These are phyloP conservation scores for Sylvia atricapilla DNA, from an alignment of 2,113 vertebrate genomes.

Conservation along the genomic window DNA sequence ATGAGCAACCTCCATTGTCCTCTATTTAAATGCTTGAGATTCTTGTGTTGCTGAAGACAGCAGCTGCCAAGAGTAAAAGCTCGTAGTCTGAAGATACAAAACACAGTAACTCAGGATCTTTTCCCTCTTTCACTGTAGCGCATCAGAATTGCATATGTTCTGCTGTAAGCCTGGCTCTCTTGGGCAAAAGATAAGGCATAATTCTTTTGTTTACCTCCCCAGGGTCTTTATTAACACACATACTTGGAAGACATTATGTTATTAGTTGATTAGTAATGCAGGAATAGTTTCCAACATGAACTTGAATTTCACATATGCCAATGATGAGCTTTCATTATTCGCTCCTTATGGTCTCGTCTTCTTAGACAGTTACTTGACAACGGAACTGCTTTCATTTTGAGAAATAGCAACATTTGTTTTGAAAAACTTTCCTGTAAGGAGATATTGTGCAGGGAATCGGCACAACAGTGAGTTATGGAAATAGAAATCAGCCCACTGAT, in stretches of 20 bases:
- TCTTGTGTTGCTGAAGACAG: background rate
- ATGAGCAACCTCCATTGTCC: background rate
- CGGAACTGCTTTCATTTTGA: constrained; percentile 14
- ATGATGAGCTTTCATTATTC: constrained; percentile 11
- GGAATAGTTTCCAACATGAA: constrained; percentile 31
- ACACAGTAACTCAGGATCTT: background rate
- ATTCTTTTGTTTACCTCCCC: constrained; percentile 53
- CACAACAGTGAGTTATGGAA: background rate
- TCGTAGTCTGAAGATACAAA: background rate
- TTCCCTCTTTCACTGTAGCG: background rate
- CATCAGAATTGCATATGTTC: constrained; percentile 17
- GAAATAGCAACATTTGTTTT: constrained; percentile 33
- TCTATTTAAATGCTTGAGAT: background rate
- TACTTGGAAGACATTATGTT: constrained; percentile 31
- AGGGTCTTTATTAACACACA: constrained; percentile 44
- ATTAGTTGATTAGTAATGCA: constrained; percentile 58
- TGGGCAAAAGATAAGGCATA: background rate
- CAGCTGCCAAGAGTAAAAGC: background rate
- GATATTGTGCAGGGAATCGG: background rate
- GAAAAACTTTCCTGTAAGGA: background rate
- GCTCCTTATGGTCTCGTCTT: constrained; percentile 44
- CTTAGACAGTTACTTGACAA: constrained; percentile 36
- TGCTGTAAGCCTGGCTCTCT: background rate
- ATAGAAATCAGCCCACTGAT: background rate
- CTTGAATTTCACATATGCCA: constrained; percentile 33